A percentile compares a stretch with the other conserved stretches of the same genome.
These are phyloP conservation scores for Phainopepla nitens DNA, from an alignment of 2,113 vertebrate species.

Conservation along the genomic window DNA sequence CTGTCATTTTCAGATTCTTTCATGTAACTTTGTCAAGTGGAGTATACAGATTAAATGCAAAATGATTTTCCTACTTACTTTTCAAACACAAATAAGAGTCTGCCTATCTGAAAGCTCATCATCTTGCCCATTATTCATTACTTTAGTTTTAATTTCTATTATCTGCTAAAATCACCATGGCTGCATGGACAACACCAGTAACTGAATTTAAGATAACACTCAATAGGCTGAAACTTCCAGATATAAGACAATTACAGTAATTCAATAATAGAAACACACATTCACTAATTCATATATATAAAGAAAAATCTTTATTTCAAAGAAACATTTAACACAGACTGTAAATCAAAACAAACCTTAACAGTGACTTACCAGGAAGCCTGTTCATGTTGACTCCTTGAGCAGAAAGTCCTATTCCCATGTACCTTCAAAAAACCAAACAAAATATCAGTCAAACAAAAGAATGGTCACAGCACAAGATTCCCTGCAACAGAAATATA, in stretches of 20 bases:
- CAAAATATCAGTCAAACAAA: constrained; percentile 42
- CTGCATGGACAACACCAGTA: neutral
- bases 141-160: neutral
- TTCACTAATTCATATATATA: neutral
- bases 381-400: constrained; percentile 99
- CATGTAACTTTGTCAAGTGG: neutral
- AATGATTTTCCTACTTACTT: neutral
- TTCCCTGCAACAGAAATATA: neutral
- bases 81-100: neutral
- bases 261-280: neutral
- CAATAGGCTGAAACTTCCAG: neutral
- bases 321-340: neutral
- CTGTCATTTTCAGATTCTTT: neutral
- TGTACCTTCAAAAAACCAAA: constrained; percentile 83
- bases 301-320: neutral
- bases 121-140: neutral
- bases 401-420: constrained; percentile 97
- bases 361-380: constrained; percentile 90
- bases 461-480: neutral
- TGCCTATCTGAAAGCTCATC: neutral
- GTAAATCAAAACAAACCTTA: constrained; percentile 10
- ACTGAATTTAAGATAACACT: neutral
- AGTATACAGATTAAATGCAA: neutral
- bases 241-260: neutral
- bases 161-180: neutral